Base-by-base conservation (phyloP, 2,113 vertebrate species). In the Siphamia tubifer region DNA sequence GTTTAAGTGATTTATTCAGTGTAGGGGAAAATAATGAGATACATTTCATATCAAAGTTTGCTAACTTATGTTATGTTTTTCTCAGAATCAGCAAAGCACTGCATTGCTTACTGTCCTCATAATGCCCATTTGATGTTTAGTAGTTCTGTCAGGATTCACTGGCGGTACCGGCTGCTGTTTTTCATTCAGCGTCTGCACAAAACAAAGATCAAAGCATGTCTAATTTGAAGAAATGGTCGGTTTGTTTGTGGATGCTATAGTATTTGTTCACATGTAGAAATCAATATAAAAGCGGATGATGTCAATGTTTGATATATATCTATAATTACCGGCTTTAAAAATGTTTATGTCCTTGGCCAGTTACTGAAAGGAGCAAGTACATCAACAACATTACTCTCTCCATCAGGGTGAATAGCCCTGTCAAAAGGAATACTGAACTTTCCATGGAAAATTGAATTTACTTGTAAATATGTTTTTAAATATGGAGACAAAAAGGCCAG, bases 121-220 rank as follows among this genome's bases (percentile, higher is more conserved):
- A 71, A 71, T 62, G 32, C 36, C 58, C 34, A 52, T 86, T 72
- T 73, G 71, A 86, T 79, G 71, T 78, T 70, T 9, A 52, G 23
- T 8, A 19, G 55, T 5, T 12, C 48, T 68, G 74, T 72, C 77
- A 75, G 74, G 38, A 56, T 31, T n/a, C 48, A 62, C 38, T 53
- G 36, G 39, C 21, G 19, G 23, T 6, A 24, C 39, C 16, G 11
- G 23, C 9, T 34, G 63, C 24, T n/a, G 1, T 8, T 68, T 66
- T 64, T 60, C 48, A 55, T 57, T 74, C 43, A 70, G 69, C 73
- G 58, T 71, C 61, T 16, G 16, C 16, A 67, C 69, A 78, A 76
- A 25, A 35, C 34, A 35, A 40, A 42, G 58, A 82, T 83, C 52
- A 85, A 79, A 83, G 67, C 31, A 1, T 2, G n/a, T 69, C 28